A percentile compares a stretch with the other conserved stretches of the same genome.
Conservation (phyloP, 2,113 vertebrate genomes). For the Phyllopteryx taeniolatus region DNA sequence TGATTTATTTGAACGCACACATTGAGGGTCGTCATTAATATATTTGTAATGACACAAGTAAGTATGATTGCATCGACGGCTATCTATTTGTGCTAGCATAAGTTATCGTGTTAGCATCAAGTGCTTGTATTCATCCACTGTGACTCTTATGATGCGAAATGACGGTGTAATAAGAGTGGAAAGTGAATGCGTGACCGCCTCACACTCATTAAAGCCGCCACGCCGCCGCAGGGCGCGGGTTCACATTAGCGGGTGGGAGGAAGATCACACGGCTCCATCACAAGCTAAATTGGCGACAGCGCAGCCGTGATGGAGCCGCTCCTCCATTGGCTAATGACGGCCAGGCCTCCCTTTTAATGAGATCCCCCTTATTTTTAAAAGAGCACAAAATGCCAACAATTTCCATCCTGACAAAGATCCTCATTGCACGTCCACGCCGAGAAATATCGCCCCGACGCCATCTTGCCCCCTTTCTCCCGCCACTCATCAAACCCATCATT, state of each 20-base stretch:
- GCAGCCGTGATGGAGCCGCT: conserved; percentile 94
- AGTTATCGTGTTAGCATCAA: background rate
- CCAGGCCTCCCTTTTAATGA: conserved; percentile 91
- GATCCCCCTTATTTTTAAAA: conserved; percentile 83
- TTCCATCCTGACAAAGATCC: conserved; percentile 96
- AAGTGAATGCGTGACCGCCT: conserved; percentile 36
- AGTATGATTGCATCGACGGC: too few relatives aligned
- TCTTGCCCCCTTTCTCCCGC: background rate
- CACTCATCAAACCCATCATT: background rate
- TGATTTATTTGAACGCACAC: background rate
- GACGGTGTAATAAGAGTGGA: conserved; percentile 13
- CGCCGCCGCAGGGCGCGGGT: conserved; percentile 78
- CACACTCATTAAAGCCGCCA: conserved; percentile 92
- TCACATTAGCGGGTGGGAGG: conserved; percentile 77
- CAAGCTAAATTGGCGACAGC: conserved; percentile 95
- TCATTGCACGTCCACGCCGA: conserved; percentile 83
- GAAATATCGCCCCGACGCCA: conserved; percentile 81
- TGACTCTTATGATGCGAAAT: background rate
- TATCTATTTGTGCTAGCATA: background rate
- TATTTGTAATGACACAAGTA: background rate
- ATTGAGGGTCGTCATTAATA: background rate
- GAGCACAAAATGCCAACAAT: conserved; percentile 95
- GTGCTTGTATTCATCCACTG: background rate
- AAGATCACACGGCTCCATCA: conserved; percentile 84
- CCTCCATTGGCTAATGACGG: conserved; percentile 92